These are phyloP conservation scores for Mamestra configurata DNA, from an alignment of 1,140 invertebrate species.

Conservation along the genomic window DNA sequence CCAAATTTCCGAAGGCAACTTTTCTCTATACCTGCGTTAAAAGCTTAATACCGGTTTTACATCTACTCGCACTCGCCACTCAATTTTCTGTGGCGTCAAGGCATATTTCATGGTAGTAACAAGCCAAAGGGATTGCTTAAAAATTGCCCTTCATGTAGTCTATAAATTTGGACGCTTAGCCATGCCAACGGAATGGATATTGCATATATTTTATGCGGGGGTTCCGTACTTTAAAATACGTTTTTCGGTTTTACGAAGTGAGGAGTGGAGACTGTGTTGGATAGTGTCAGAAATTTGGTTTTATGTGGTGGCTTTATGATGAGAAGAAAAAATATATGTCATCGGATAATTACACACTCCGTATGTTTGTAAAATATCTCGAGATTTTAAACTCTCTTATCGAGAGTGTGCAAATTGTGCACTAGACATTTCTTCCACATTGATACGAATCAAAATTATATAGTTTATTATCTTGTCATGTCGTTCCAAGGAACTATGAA, in stretches of 20 bases:
- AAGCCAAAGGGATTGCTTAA: constrained; percentile 71
- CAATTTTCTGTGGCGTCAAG: constrained; percentile 70
- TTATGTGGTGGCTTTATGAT: background rate
- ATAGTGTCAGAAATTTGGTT: background rate
- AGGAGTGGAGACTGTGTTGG: background rate
- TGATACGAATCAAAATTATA: too few species aligned
- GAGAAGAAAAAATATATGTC: background rate
- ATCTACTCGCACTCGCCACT: constrained; percentile 54
- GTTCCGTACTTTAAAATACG: constrained; percentile 10
- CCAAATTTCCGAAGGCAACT: constrained; percentile 40
- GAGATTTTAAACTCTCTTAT: too few species aligned
- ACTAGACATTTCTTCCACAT: too few species aligned
- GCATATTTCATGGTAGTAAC: constrained; percentile 72
- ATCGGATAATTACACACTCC: too few species aligned
- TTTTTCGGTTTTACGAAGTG: constrained; percentile 32
- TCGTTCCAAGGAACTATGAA: too few species aligned
- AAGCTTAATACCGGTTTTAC: constrained; percentile 53
- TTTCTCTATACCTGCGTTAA: constrained; percentile 30
- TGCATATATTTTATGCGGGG: constrained; percentile 48
- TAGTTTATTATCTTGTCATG: too few species aligned
- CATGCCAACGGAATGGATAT: constrained; percentile 42
- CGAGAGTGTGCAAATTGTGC: too few species aligned
- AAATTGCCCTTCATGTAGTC: constrained; percentile 71
- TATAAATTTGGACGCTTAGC: constrained; percentile 66
- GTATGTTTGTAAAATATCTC: too few species aligned